Percentiles rank a stretch among this genome's conserved stretches.
phyloP scores from a whole-genome alignment of 2,888 invertebrate genomes.

The Thymelicus acteon region DNA sequence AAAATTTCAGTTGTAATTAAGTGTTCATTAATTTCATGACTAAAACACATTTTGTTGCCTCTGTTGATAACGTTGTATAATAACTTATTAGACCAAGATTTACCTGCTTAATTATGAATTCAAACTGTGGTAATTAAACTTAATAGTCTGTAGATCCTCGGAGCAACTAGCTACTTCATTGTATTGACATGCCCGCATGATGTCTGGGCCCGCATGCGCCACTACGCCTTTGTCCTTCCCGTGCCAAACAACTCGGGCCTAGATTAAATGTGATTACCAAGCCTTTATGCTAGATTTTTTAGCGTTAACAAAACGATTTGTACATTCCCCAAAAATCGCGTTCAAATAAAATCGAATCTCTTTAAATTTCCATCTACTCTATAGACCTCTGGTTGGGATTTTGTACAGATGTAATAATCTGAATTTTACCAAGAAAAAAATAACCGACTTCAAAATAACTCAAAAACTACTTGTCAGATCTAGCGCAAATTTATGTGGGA shows the following conservation, averaged over 20 bases:
- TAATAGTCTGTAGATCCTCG: not conserved
- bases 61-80: not conserved
- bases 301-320: not conserved
- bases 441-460: too few relatives aligned
- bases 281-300: conserved; percentile 25
- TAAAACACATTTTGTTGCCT: too few relatives aligned
- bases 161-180: not conserved
- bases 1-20: too few relatives aligned
- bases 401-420: too few relatives aligned
- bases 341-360: not conserved
- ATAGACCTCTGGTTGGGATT: too few relatives aligned
- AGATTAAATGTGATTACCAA: conserved; percentile 28
- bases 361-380: not conserved
- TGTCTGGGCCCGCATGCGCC: conserved; percentile 25
- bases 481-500: too few relatives aligned
- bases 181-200: conserved; percentile 21
- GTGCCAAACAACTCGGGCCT: conserved; percentile 21
- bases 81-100: not conserved
- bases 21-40: too few relatives aligned
- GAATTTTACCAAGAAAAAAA: too few relatives aligned
- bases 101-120: not conserved
- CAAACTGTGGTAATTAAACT: not conserved
- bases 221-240: conserved; percentile 18
- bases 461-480: too few relatives aligned
- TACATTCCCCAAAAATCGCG: not conserved